Base-by-base conservation (phyloP, 2,888 invertebrate species). In the Patella pellucida region DNA sequence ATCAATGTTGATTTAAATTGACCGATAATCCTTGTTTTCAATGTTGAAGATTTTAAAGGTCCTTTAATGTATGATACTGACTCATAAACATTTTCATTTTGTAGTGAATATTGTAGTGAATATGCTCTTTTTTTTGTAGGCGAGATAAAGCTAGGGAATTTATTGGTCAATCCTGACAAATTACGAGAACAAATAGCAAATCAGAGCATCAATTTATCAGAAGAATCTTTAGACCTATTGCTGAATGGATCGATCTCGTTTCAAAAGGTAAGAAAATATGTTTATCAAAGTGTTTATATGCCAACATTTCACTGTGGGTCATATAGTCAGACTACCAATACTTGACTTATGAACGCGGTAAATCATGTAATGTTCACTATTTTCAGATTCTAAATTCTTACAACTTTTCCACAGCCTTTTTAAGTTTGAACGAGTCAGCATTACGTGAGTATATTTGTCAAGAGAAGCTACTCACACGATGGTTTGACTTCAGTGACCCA, bases 141-240 rank as follows among this genome's bases (percentile, higher is more conserved):
- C 27, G 80, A 78, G 27, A 70, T 87, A 3, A 81, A 74, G 12
- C 73, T 87, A 11, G 85, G 85, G 0, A 83, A 83, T 31, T 72
- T 84, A 11, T 72, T 88, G 31, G 76, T 84, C 14, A 77, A 88
- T 77, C 84, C 87, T 27, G 75, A 79, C 7, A 75, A 76, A 51
- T 74, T 89, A 3, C 71, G 81, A 19, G 73, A 82, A 14, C 73
- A 75, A 27, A 79, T 89, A 11, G 71, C 77, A 15, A 81, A 78
- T 50, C 85, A 86, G 79, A 85, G 83, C 76, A 79, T 88, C 51
- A 79, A 77, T 68, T 75, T 88, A 62, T 78, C 83, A 0, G 78
- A 79, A 9, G 78, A 77, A 23, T 84, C 83, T 1, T 23, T 87
- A 11, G 83, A 86, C 54, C 79, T 82, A 69, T 80, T 89, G 15